These are phyloP conservation scores for Ommatoiulus sabulosus DNA, from an alignment of 2,888 invertebrate genomes.

Conservation along the genomic window DNA sequence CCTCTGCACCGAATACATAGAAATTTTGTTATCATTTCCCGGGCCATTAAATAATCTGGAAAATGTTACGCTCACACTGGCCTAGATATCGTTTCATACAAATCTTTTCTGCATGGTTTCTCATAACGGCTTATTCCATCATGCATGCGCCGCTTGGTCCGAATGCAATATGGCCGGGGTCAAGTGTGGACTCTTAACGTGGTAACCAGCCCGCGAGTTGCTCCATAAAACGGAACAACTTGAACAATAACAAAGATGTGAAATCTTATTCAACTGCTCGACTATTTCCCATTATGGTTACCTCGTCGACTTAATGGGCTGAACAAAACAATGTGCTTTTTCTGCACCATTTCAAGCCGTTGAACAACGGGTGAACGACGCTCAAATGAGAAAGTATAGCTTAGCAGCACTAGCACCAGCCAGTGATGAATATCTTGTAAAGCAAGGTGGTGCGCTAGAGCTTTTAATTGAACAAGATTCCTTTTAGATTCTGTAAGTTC, in stretches of 20 bases:
- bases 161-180: slow-evolving; percentile 13
- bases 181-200: neutral
- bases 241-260: neutral
- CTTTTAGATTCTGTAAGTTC: no score
- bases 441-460: no score
- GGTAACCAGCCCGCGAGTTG: neutral
- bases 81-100: neutral
- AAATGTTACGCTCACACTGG: neutral
- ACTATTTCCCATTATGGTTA: neutral
- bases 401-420: no score
- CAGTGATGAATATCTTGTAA: no score
- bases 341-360: neutral
- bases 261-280: neutral
- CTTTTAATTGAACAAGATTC: no score
- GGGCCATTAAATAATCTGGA: slow-evolving; percentile 3
- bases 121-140: slow-evolving; percentile 16
- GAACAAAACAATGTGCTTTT: slow-evolving; percentile 24
- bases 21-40: slow-evolving; percentile 27
- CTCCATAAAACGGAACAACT: neutral
- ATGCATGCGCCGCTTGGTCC: slow-evolving; percentile 34
- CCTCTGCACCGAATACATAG: neutral
- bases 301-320: slow-evolving; percentile 10
- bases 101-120: slow-evolving; percentile 30
- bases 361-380: neutral
- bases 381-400: neutral